Evolutionary conservation across 2,888 invertebrate genomes (phyloP), one percentile per base, ranked within the genome.

Genomic region (Spatulosminthurus flaviceps): DNA sequence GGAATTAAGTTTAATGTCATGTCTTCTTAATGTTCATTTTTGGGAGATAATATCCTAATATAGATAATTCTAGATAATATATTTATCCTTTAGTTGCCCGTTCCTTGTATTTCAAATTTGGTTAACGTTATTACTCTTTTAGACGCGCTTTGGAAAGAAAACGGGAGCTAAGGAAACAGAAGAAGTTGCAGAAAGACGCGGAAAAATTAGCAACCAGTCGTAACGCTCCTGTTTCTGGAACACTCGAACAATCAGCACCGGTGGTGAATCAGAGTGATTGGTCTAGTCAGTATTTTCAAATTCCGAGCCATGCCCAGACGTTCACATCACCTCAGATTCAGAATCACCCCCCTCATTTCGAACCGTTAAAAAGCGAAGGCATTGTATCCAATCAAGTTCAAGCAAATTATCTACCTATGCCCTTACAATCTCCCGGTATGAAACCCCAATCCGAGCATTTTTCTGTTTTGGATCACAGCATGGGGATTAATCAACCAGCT

Each of bases 281-380:
- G 64, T 26, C 64, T 64, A 64, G 64, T 64, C 64, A 64, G n/a
- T 64, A 64, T 51, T 51, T 19, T 16, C 51, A 51, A 11, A 64
- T 64, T 1, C 64, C 64, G 4, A 24, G 9, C 1, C 11, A 11
- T 4, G 64, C 11, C 1, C 64, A 21, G 64, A 24, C 22, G 7
- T 64, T 64, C 24, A 1, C 64, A 64, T 22, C 24, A 22, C 13
- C 11, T 19, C 64, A 64, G 4, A 64, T 22, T 24, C 21, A 64
- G 13, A 64, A 64, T 24, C 64, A 24, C 13, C 64, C 22, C 13
- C 11, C 22, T 64, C 64, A 64, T 16, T 64, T 24, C 16, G 64
- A 64, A 4, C 5, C 26, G 16, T 7, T 64, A 4, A 64, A 64
- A 26, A n/a, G 2, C n/a, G 51, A 51, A 51, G 16, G 51, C 5